Evolutionary conservation across 2,888 invertebrate genomes (phyloP), one percentile per base, ranked within the genome.

Genomic region (Pocota personata): DNA sequence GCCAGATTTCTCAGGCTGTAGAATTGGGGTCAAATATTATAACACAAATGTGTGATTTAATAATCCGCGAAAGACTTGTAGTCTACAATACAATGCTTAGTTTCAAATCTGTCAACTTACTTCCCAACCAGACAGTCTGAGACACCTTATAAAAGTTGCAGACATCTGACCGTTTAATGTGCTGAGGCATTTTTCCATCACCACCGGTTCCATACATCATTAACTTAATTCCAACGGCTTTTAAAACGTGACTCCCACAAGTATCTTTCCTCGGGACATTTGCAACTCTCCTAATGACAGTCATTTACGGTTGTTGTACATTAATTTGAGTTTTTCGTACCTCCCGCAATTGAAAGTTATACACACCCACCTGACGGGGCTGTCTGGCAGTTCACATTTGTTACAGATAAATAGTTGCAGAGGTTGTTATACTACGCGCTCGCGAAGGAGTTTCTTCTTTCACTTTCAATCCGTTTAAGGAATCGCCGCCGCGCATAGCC

Each of bases 211-310:
- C 79, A 79, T 79, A 52, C 69, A 84, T 79, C 75, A 79, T 84
- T 84, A 79, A 64, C 69, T 79, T 69, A 79, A 75, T 75, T 64
- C 79, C 84, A 64, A 79, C 46, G 78, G 78, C 69, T 75, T 80
- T 78, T 57, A 64, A 79, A 84, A 71, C 84, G 84, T 84, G 84
- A 84, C 84, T 84, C 84, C 84, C 79, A 71, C 84, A 71, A 71
- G 75, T 43, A 32, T 43, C 2, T 66, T 43, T 35, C 64, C 69
- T 27, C 46, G 50, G 55, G 84, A 79, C 75, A 84, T 84, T 79
- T 79, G 48, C 78, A 83, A 57, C 55, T 79, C 62, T 37, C 60
- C 62, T 84, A 79, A 84, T 84, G 75, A 76, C 58, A 84, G 84
- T 80, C 57, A 84, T 84, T 84, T 66, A 43, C 27, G 75, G 79